Evolutionary conservation across 1,140 invertebrate genomes (phyloP), one percentile per base, ranked within the genome.

Genomic region (Phymastichus coffea): DNA sequence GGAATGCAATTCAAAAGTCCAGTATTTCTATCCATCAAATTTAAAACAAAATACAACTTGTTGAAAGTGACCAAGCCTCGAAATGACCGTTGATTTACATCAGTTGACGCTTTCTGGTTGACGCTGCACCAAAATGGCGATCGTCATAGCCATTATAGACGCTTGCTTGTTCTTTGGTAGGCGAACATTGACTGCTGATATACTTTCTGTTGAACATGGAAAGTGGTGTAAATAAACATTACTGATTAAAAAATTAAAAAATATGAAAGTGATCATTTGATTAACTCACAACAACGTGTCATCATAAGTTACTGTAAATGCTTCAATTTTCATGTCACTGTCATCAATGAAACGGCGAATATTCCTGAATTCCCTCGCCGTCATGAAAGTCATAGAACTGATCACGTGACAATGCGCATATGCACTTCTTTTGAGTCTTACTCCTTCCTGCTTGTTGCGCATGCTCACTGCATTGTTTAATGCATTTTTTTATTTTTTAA

Each of bases 341-440:
- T 60, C 58, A 59, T 59, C 57, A 46, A 60, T 7, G 43, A 60
- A 60, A 60, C 35, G 51, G 54, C 30, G 25, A 60, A 60, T 53
- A 60, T 48, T n/a, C n/a, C n/a, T n/a, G n/a, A n/a, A n/a, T n/a
- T n/a, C 58, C 22, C 43, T 54, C 28, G 15, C 17, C 51, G 58
- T 60, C 58, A 60, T 53, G 58, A 48, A 54, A 60, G 58, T 60
- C 58, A 60, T 60, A 60, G 53, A 60, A 60, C 58, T 46, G 57
- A 59, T 52, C 57, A 59, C 57, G 57, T 59, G 57, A 59, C 57
- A 59, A 17, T n/a, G 30, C 48, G 40, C 57, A 41, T 41, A 52
- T 2, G 22, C 38, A 12, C 28, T 30, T 12, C 6, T 30, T 8
- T 30, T 30, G 28, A 12, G 6, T 30, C 28, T 12, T 30, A 12